Conservation (phyloP, 1,140 invertebrate genomes). For the Teleopsis dalmanni region DNA sequence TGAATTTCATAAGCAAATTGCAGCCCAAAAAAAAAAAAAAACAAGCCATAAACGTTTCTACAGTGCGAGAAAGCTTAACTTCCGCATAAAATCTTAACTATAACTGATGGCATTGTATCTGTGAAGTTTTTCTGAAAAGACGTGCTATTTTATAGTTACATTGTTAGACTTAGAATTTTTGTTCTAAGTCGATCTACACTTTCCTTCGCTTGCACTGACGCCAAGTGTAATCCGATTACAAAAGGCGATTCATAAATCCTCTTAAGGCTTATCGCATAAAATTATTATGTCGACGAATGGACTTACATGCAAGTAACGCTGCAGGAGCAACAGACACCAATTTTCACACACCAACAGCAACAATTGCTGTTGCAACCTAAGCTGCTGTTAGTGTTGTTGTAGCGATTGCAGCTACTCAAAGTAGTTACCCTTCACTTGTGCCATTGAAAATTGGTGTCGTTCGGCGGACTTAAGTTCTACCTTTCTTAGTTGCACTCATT, state of each 20-base stretch:
- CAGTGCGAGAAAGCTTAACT: no score
- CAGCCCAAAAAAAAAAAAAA: no score
- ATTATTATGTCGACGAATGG: constrained; percentile 9
- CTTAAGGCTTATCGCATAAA: constrained; percentile 9
- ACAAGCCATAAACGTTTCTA: no score
- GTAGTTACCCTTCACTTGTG: background rate
- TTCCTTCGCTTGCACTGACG: no score
- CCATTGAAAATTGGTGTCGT: background rate
- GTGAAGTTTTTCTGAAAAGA: no score
- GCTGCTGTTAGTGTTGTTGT: background rate
- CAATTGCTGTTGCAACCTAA: background rate
- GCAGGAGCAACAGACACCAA: background rate
- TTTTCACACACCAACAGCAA: no score
- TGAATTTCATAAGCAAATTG: no score
- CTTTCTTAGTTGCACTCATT: no score
- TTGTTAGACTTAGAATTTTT: background rate
- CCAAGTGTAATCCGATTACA: constrained; percentile 10
- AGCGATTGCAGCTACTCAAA: background rate
- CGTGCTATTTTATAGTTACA: background rate
- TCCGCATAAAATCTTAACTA: no score
- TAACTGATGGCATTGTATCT: no score
- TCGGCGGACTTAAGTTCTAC: no score
- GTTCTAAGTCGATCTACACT: no score
- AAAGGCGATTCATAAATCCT: constrained; percentile 12
- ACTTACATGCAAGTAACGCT: constrained; percentile 1